A percentile compares a stretch with the other conserved stretches of the same genome.
Conservation (phyloP, 37 sponge, comb jelly and placozoan species). For the Halichondria panicea region DNA sequence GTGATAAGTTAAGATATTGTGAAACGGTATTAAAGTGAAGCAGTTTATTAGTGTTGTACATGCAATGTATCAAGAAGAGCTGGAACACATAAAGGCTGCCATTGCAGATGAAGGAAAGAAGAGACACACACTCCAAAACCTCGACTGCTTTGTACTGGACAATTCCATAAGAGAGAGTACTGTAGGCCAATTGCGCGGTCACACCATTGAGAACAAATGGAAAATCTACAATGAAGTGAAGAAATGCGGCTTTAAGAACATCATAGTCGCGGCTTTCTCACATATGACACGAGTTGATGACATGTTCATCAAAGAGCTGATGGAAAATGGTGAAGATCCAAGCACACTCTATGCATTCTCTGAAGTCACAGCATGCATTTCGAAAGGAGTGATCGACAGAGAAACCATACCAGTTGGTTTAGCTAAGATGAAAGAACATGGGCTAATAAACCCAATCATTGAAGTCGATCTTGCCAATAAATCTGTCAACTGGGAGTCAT, state of each 20-base stretch:
- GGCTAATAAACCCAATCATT: slow-evolving; percentile 61
- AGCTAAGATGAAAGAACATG: slow-evolving; percentile 71
- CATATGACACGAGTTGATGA: slow-evolving; percentile 82
- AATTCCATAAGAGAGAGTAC: slow-evolving; percentile 94
- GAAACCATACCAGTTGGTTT: slow-evolving; percentile 59
- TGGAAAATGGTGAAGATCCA: slow-evolving; percentile 55
- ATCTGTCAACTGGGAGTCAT: slow-evolving; percentile 47
- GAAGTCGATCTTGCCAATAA: slow-evolving; percentile 64
- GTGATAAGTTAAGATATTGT: no score
- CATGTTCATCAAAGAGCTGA: slow-evolving; percentile 59
- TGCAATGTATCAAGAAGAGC: no score
- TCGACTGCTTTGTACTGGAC: slow-evolving; percentile 86
- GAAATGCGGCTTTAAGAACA: slow-evolving; percentile 69
- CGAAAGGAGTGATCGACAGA: slow-evolving; percentile 45
- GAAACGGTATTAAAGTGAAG: no score
- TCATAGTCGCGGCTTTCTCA: slow-evolving; percentile 80
- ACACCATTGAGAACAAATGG: slow-evolving; percentile 80
- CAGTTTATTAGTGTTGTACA: no score
- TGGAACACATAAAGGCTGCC: no score
- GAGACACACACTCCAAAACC: slow-evolving; percentile 45
- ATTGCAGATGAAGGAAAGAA: slow-evolving; percentile 18
- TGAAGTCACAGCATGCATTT: slow-evolving; percentile 55
- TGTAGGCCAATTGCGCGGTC: slow-evolving; percentile 81
- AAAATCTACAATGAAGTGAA: slow-evolving; percentile 70
- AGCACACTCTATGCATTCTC: slow-evolving; percentile 67